Evolutionary conservation across 2,797 vertebrate species (phyloP).

Genomic region (Emydoidea blandingii): DNA sequence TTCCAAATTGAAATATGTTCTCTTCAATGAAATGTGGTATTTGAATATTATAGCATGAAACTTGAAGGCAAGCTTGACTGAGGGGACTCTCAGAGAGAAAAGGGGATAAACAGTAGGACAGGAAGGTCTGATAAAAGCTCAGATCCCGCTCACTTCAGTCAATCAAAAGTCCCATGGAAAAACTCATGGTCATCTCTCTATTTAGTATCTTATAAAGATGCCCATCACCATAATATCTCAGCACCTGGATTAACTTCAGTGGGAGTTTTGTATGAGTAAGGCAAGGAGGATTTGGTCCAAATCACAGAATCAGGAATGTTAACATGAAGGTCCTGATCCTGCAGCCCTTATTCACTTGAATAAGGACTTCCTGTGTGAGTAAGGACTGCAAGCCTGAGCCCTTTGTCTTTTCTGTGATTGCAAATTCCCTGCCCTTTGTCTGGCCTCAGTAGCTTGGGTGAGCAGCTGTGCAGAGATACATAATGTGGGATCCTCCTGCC

Average conservation of each 20-base stretch:
- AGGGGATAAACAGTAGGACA: background rate
- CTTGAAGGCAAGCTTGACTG: background rate
- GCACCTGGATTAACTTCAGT: background rate
- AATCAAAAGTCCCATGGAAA: background rate
- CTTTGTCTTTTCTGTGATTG: accelerated
- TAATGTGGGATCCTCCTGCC: background rate
- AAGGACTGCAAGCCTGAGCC: background rate
- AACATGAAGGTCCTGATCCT: background rate
- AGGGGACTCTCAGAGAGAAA: background rate
- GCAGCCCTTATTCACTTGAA: background rate
- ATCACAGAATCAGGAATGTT: background rate
- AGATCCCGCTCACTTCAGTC: background rate
- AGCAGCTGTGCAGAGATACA: accelerated
- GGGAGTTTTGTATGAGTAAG: background rate
- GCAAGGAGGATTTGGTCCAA: background rate
- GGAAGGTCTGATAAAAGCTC: background rate
- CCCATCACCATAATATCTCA: background rate
- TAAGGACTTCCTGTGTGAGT: accelerated
- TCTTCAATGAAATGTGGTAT: slow-evolving; percentile 11
- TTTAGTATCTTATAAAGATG: background rate
- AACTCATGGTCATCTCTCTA: background rate
- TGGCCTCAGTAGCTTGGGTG: background rate
- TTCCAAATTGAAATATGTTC: slow-evolving; percentile 42
- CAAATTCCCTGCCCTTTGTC: background rate
- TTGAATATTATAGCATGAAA: slow-evolving; percentile 27